These are phyloP conservation scores for Lepus timidus DNA, from an alignment of 2,113 vertebrate species.

Conservation along the genomic window DNA sequence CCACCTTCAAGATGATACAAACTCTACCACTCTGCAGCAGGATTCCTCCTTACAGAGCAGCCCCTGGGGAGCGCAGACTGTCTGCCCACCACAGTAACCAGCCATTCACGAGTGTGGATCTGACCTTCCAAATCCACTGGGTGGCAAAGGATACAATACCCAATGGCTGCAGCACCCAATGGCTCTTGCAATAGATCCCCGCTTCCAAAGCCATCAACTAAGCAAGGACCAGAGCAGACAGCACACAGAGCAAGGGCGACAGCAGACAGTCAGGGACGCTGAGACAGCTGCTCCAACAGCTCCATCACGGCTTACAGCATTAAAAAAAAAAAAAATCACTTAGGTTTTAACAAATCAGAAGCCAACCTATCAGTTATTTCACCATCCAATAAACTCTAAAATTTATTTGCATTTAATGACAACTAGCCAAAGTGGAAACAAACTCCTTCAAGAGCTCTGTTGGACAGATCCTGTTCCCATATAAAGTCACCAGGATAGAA, in stretches of 20 bases:
- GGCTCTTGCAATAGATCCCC: neutral
- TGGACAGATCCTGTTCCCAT: neutral
- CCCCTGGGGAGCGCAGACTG: constrained; percentile 45
- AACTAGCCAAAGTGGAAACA: constrained; percentile 38
- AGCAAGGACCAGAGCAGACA: neutral
- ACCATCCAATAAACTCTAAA: constrained; percentile 35
- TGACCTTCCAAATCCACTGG: constrained; percentile 16
- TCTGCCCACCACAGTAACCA: constrained; percentile 32
- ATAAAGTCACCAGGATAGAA: constrained; percentile 10
- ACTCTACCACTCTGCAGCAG: constrained; percentile 70
- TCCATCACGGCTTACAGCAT: neutral
- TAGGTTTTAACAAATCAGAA: neutral
- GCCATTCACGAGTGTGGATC: neutral
- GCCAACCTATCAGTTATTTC: neutral
- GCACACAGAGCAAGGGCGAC: neutral
- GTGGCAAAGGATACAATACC: neutral
- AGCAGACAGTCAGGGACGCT: neutral
- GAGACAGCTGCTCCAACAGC: neutral
- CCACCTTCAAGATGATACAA: constrained; percentile 79
- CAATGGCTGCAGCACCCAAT: neutral
- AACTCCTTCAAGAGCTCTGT: neutral
- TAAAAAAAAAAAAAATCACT: no score
- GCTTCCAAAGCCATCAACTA: neutral
- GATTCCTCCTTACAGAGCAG: constrained; percentile 39
- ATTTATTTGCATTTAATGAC: constrained; percentile 25